Conservation (phyloP, 2,113 vertebrate species). For the Talpa occidentalis region DNA sequence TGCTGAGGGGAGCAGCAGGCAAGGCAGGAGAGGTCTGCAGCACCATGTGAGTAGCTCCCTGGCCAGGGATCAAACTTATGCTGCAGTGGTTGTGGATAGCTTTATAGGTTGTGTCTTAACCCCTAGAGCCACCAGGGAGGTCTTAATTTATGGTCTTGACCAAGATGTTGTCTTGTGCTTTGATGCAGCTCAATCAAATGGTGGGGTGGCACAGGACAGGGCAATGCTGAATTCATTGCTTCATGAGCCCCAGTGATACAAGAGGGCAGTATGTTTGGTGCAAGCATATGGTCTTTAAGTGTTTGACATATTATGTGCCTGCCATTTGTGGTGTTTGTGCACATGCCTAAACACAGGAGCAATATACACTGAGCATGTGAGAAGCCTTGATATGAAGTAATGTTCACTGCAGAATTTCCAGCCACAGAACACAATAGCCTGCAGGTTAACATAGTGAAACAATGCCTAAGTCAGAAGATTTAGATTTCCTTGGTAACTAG, state of each 20-base stretch:
- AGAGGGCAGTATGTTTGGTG: neutral
- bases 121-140: too few species aligned
- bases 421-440: neutral
- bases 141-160: neutral
- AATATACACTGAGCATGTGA: neutral
- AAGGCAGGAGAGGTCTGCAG: too few species aligned
- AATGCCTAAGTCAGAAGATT: neutral
- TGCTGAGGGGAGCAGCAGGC: too few species aligned
- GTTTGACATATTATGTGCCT: neutral
- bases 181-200: neutral
- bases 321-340: neutral
- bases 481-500: conserved; percentile 41
- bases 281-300: neutral
- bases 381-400: neutral
- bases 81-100: too few species aligned
- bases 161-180: neutral
- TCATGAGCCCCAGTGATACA: neutral
- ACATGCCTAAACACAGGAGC: neutral
- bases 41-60: too few species aligned
- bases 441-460: neutral
- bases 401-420: neutral
- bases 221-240: neutral
- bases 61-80: too few species aligned
- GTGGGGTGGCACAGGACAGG: neutral
- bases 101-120: too few species aligned